These are phyloP conservation scores for Myopa testacea DNA, from an alignment of 2,888 invertebrate species.

Conservation along the genomic window DNA sequence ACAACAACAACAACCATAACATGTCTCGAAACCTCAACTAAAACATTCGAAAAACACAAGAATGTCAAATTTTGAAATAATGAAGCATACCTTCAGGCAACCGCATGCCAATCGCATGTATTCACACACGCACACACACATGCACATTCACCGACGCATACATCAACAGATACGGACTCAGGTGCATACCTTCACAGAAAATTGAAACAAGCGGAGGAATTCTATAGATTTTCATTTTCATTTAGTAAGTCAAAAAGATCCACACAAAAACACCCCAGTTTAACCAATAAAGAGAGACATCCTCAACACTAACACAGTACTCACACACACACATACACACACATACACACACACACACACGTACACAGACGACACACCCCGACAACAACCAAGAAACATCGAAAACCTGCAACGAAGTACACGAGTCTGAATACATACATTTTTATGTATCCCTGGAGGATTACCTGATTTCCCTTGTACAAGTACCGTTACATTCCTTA, in stretches of 20 bases:
- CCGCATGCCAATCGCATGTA: constrained; percentile 24
- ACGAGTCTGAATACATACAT: constrained; percentile 13
- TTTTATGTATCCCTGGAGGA: constrained; percentile 52
- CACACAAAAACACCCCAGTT: not conserved
- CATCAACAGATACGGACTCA: not conserved
- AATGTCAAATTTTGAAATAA: constrained; percentile 46
- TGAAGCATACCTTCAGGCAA: constrained; percentile 58
- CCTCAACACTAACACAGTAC: not conserved
- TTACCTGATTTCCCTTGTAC: constrained; percentile 49
- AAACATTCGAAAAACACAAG: constrained; percentile 19
- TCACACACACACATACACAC: not conserved
- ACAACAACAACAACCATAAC: not conserved
- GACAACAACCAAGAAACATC: not conserved
- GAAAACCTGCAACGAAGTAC: constrained; percentile 15
- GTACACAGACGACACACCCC: constrained; percentile 46
- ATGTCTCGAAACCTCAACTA: constrained; percentile 12
- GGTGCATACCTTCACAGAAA: constrained; percentile 2
- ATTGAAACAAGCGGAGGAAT: constrained; percentile 31
- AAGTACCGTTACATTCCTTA: not conserved
- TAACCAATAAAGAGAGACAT: not conserved
- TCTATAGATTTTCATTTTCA: constrained; percentile 34
- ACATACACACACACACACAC: constrained; percentile 44
- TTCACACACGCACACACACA: constrained; percentile 2
- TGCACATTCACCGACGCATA: not conserved
- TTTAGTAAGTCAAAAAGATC: constrained; percentile 27